Evolutionary conservation across 2,113 vertebrate species (phyloP).

Genomic region (Sebastes fasciatus): DNA sequence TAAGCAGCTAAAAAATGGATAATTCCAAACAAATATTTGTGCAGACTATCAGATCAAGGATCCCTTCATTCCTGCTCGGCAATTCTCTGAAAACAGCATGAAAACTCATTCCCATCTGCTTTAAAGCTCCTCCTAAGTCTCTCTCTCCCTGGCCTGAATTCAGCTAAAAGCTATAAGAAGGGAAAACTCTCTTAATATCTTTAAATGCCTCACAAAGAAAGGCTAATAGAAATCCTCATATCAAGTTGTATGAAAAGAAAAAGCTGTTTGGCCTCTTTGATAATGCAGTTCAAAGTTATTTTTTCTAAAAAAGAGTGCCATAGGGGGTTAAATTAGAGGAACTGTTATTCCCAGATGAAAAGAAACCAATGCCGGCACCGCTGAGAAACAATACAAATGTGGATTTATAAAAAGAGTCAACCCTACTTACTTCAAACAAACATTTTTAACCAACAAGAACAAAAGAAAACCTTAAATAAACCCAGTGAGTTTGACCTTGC

Average conservation of each 20-base stretch:
- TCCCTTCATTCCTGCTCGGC: slow-evolving; percentile 29
- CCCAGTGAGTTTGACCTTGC: slow-evolving; percentile 65
- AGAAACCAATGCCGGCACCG: slow-evolving; percentile 4
- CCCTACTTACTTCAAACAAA: slow-evolving; percentile 33
- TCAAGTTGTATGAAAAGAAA: slow-evolving; percentile 33
- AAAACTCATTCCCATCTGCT: slow-evolving; percentile 51
- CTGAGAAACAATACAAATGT: slow-evolving; percentile 22
- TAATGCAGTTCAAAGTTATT: slow-evolving; percentile 44
- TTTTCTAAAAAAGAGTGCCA: slow-evolving; percentile 18
- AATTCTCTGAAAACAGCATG: slow-evolving; percentile 53
- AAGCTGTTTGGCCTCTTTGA: slow-evolving; percentile 44
- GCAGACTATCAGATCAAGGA: slow-evolving; percentile 35
- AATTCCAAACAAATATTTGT: slow-evolving; percentile 50
- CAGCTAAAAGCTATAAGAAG: slow-evolving; percentile 40
- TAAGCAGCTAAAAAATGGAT: slow-evolving; percentile 14
- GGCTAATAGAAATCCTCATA: slow-evolving; percentile 59
- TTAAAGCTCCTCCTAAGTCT: slow-evolving; percentile 55
- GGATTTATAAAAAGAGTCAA: slow-evolving; percentile 29
- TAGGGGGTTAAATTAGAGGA: slow-evolving; percentile 47
- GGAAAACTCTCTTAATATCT: slow-evolving; percentile 28
- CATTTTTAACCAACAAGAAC: slow-evolving; percentile 55
- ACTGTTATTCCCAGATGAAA: slow-evolving; percentile 30
- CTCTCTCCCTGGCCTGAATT: slow-evolving; percentile 52
- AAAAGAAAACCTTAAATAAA: slow-evolving; percentile 67
- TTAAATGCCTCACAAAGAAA: slow-evolving; percentile 51